These are phyloP conservation scores for Etheostoma perlongum DNA, from an alignment of 2,797 vertebrate species.

Conservation along the genomic window DNA sequence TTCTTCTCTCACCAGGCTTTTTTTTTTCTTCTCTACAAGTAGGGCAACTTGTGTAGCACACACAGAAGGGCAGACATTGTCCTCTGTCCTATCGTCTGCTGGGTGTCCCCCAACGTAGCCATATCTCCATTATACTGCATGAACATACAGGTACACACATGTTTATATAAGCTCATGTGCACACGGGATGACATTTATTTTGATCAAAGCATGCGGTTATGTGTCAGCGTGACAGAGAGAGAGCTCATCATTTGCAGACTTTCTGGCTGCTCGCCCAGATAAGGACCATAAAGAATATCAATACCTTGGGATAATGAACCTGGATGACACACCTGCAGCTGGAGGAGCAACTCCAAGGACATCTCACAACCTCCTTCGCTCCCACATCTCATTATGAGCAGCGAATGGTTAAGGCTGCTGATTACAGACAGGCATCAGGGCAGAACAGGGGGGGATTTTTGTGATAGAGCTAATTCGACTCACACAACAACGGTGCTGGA, in stretches of 20 bases:
- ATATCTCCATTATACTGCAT: slow-evolving; percentile 4
- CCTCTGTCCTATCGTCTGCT: slow-evolving; percentile 22
- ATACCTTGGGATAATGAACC: slow-evolving; percentile 51
- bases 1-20: slow-evolving; percentile 42
- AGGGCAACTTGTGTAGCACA: slow-evolving; percentile 50
- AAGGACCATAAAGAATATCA: slow-evolving; percentile 53
- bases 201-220: slow-evolving; percentile 24
- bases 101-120: slow-evolving; percentile 29
- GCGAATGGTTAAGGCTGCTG: slow-evolving; percentile 57
- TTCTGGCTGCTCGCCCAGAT: slow-evolving; percentile 51
- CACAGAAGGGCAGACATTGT: slow-evolving; percentile 36
- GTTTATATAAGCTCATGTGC: slow-evolving; percentile 20
- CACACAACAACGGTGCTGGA: slow-evolving; percentile 30
- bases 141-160: slow-evolving; percentile 7
- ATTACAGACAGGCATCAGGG: slow-evolving; percentile 54
- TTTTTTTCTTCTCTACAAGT: slow-evolving; percentile 50
- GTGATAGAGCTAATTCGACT: slow-evolving; percentile 38
- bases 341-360: slow-evolving; percentile 61
- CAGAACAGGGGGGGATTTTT: slow-evolving; percentile 25
- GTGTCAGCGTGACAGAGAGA: slow-evolving; percentile 20
- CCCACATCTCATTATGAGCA: slow-evolving; percentile 63
- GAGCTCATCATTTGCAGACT: slow-evolving; percentile 45
- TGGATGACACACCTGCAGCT: slow-evolving; percentile 62
- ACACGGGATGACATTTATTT: slow-evolving; percentile 18
- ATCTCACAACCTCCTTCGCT: slow-evolving; percentile 39